Evolutionary conservation across 1,140 invertebrate genomes (phyloP).

Genomic region (Matsumurasca onukii): DNA sequence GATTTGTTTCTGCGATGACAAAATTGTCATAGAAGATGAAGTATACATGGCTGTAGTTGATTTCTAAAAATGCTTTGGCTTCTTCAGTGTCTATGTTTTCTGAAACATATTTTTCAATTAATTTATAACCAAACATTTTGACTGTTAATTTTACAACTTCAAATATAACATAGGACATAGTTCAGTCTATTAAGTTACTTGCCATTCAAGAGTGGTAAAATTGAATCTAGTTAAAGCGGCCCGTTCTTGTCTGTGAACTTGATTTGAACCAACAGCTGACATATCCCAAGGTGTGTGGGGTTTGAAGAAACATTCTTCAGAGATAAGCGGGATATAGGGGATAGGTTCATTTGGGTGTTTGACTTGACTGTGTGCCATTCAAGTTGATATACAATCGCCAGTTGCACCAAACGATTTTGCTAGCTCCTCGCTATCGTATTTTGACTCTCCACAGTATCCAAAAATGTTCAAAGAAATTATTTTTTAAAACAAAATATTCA

Average conservation of each 20-base stretch:
- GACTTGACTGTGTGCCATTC: too few species aligned
- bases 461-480: too few species aligned
- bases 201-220: not conserved
- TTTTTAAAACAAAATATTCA: too few species aligned
- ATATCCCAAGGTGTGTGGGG: too few species aligned
- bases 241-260: not conserved
- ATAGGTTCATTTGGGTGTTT: too few species aligned
- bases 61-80: constrained; percentile 89
- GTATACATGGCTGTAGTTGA: constrained; percentile 93
- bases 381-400: too few species aligned
- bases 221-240: not conserved
- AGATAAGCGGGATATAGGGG: too few species aligned
- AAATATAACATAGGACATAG: not conserved
- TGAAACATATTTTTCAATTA: constrained; percentile 48
- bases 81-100: constrained; percentile 90
- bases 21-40: constrained; percentile 95
- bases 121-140: not conserved
- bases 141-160: not conserved
- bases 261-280: too few species aligned
- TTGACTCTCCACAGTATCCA: too few species aligned
- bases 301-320: too few species aligned
- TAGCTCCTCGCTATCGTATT: too few species aligned
- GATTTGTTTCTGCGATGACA: constrained; percentile 83
- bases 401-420: too few species aligned
- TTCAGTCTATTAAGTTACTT: not conserved